These are phyloP conservation scores for Troides aeacus DNA, from an alignment of 2,888 invertebrate genomes.

Conservation along the genomic window DNA sequence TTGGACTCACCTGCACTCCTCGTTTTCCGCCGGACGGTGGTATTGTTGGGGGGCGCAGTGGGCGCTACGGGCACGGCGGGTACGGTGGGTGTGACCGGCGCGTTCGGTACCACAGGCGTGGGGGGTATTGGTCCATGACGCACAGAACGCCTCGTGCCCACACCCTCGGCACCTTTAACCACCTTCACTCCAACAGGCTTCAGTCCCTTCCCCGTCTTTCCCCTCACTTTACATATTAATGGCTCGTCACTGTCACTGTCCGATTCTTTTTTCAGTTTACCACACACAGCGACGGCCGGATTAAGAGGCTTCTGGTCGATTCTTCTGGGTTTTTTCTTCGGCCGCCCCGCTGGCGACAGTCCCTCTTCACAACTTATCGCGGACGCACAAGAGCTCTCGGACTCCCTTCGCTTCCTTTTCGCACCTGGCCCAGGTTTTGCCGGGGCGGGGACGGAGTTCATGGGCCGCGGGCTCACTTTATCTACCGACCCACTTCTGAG, in stretches of 20 bases:
- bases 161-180: slow-evolving; percentile 62
- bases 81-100: slow-evolving; percentile 33
- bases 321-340: slow-evolving; percentile 65
- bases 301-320: slow-evolving; percentile 64
- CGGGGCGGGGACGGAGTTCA: slow-evolving; percentile 37
- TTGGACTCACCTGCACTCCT: slow-evolving; percentile 83
- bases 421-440: slow-evolving; percentile 52
- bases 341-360: slow-evolving; percentile 57
- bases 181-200: slow-evolving; percentile 40
- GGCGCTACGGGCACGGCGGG: slow-evolving; percentile 46
- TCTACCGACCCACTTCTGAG: slow-evolving; percentile 62
- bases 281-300: slow-evolving; percentile 70
- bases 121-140: slow-evolving; percentile 64
- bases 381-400: slow-evolving; percentile 86
- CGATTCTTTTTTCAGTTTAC: slow-evolving; percentile 82
- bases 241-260: slow-evolving; percentile 91
- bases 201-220: slow-evolving; percentile 51
- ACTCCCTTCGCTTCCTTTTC: slow-evolving; percentile 89
- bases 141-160: slow-evolving; percentile 79
- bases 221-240: slow-evolving; percentile 85
- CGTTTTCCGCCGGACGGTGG: slow-evolving; percentile 80
- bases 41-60: slow-evolving; percentile 49
- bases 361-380: slow-evolving; percentile 81
- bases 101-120: slow-evolving; percentile 45
- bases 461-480: slow-evolving; percentile 57